Evolutionary conservation across 1,140 invertebrate species (phyloP), one percentile per base, ranked within the genome.

Genomic region (Pseudomyrmex sp.): DNA sequence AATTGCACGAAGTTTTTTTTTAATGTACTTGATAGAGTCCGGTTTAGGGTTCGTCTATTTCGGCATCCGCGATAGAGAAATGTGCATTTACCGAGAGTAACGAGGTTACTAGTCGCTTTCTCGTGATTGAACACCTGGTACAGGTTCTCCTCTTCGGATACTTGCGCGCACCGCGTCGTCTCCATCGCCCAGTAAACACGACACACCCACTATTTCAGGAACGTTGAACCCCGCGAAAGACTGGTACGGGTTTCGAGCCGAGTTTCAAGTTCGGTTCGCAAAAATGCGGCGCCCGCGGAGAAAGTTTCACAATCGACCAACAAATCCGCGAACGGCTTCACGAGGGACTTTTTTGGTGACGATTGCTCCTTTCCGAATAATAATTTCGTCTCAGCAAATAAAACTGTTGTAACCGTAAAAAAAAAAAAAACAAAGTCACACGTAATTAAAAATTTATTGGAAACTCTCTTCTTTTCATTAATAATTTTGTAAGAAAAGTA

Each of bases 201-300:
- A 80, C 87, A 88, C 87, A 88, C 87, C 86, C 83, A 88, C 85
- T 85, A 18, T 86, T 86, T 68, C 82, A 69, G 86, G 85, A 79
- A 86, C 80, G 85, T 79, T 82, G 85, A 88, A 88, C 87, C 66
- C 72, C 54, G 52, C 54, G 65, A 20, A 26, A 23, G 62, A 52
- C 44, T 44, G 48, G 18, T 26, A 61, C 85, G 44, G 56, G 59
- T 66, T 84, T 87, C 62, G 48, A 66, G 62, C 56, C 85, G 44
- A 61, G 59, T 66, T 84, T 87, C 62, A 26, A 66, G 62, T 66
- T 48, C 9, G 62, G 35, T 10, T 13, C 18, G 63, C 50, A 79
- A 70, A 79, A 79, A 59, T 70, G 65, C 52, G 15, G 4, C 23
- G 44, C 62, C n/a, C 62, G 35, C 10, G 35, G 59, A 82, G 70